phyloP scores from a whole-genome alignment of 2,797 vertebrate genomes.

The Epinephelus coioides region DNA sequence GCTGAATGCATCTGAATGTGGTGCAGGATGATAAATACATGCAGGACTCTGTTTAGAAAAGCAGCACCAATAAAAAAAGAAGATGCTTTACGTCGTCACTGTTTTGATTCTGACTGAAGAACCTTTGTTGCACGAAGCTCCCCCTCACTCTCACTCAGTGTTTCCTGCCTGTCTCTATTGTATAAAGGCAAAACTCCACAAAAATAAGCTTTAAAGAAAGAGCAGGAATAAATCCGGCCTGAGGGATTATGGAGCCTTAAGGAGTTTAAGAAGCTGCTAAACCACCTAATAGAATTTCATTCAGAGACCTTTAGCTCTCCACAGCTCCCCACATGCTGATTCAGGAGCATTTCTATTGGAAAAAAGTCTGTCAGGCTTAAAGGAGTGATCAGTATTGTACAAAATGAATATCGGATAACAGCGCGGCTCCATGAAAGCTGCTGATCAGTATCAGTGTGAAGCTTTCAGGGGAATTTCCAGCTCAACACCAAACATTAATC shows the following conservation, averaged over 20 bases:
- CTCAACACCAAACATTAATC: neutral
- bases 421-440: no score
- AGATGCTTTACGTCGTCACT: no score
- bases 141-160: no score
- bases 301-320: neutral
- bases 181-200: neutral
- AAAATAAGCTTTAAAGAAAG: conserved; percentile 7
- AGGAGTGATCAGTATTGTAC: neutral
- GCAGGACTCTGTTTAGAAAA: no score
- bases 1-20: neutral
- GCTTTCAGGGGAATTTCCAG: conserved; percentile 28
- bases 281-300: neutral
- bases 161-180: no score
- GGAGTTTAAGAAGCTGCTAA: neutral
- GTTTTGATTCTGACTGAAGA: no score
- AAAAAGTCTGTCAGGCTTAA: neutral
- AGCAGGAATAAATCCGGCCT: neutral
- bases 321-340: neutral
- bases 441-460: neutral
- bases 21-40: neutral
- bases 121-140: no score
- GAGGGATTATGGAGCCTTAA: neutral
- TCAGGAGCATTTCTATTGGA: neutral
- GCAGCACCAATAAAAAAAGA: no score
- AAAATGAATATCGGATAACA: neutral